Percentiles rank a stretch among this genome's conserved stretches.
phyloP scores from a whole-genome alignment of 2,113 vertebrate species.

The Brachyhypopomus occidentalis region DNA sequence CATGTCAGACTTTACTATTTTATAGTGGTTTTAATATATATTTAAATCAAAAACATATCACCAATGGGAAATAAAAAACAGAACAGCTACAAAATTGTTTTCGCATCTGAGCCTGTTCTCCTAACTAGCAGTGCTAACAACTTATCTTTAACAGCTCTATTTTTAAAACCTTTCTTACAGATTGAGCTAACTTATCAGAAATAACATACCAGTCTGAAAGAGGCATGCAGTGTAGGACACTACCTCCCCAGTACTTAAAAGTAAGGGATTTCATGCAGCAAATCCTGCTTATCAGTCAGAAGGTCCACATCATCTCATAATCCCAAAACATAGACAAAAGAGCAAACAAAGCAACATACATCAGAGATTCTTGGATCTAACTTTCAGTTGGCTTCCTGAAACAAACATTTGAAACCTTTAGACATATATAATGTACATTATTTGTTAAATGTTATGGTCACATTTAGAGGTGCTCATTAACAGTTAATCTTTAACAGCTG shows the following conservation, averaged over 20 bases:
- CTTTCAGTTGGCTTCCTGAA: too few species aligned
- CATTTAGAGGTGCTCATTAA: too few species aligned
- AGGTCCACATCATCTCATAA: too few species aligned
- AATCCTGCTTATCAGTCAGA: neutral
- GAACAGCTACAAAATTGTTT: neutral
- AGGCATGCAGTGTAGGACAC: slow-evolving; percentile 41
- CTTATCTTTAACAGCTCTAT: slow-evolving; percentile 74
- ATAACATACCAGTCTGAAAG: slow-evolving; percentile 64
- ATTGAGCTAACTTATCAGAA: slow-evolving; percentile 66
- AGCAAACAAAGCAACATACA: too few species aligned
- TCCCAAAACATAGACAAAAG: too few species aligned
- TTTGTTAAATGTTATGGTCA: too few species aligned
- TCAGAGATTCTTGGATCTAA: too few species aligned
- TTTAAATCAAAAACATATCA: too few species aligned
- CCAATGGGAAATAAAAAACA: neutral
- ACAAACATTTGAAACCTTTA: too few species aligned
- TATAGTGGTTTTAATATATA: too few species aligned
- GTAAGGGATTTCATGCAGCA: slow-evolving; percentile 20
- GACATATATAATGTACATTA: too few species aligned
- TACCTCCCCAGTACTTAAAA: slow-evolving; percentile 58
- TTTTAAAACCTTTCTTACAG: slow-evolving; percentile 72
- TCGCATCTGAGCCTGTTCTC: slow-evolving; percentile 35
- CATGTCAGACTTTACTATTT: too few species aligned
- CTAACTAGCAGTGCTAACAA: slow-evolving; percentile 63
- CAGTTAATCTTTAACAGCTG: neutral